Conservation (phyloP, 2,113 vertebrate species). For the Platichthys flesus region DNA sequence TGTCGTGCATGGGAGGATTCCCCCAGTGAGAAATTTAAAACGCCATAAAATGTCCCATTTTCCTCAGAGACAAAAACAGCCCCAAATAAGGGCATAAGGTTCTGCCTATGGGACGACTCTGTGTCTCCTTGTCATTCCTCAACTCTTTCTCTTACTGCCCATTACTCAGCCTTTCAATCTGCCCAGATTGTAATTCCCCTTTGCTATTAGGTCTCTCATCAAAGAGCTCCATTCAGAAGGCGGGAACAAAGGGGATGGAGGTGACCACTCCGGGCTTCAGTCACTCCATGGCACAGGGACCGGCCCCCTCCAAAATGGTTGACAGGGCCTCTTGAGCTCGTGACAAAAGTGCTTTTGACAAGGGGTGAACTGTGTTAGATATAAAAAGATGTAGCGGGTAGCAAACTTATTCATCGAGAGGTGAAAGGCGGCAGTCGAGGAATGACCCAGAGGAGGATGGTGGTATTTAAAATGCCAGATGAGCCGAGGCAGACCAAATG, state of each 20-base stretch:
- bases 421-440: conserved; percentile 40
- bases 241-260: conserved; percentile 80
- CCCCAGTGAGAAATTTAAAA: conserved; percentile 15
- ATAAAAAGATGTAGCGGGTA: conserved; percentile 48
- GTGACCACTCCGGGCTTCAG: conserved; percentile 74
- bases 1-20: conserved; percentile 1
- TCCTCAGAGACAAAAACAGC: conserved; percentile 21
- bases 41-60: conserved; percentile 25
- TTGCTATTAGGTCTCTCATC: conserved; percentile 68
- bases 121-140: conserved; percentile 26
- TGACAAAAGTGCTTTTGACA: conserved; percentile 77
- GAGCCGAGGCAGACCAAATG: conserved; percentile 26
- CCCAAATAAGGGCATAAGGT: conserved; percentile 16
- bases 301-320: conserved; percentile 55
- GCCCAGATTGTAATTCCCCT: conserved; percentile 59
- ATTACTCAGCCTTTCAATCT: conserved; percentile 37
- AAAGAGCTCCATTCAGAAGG: conserved; percentile 79
- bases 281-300: conserved; percentile 64
- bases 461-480: conserved; percentile 28
- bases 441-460: not conserved
- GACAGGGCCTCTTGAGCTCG: conserved; percentile 52
- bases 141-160: conserved; percentile 17
- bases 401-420: conserved; percentile 58
- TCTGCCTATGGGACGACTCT: conserved; percentile 25
- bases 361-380: conserved; percentile 60